Base-by-base conservation (phyloP, 2,797 vertebrate species). In the Champsocephalus gunnari region DNA sequence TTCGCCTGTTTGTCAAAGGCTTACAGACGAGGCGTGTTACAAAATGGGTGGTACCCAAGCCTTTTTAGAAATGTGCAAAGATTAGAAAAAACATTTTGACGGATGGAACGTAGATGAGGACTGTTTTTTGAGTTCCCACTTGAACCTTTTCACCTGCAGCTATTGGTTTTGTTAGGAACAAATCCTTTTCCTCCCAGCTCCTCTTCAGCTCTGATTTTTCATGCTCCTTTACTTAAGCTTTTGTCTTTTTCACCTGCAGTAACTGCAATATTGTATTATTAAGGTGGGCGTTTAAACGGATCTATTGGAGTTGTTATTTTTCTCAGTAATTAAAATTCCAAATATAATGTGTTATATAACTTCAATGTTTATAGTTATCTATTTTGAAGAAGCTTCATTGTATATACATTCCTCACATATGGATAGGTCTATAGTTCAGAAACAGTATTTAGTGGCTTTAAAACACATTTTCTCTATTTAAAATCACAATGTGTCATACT, bases 141-240 rank as follows among this genome's bases (percentile, higher is more conserved):
- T 61, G 66, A 12, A 34, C 47, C 49, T 55, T 44, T 63, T 82
- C 72, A 82, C 75, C 77, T 86, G 81, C 75, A 77, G 64, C 44
- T 44, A 71, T 63, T 2, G 0, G n/a, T 61, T 43, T 63, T 66
- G 70, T 71, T 66, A 16, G 60, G 0, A 3, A 71, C 12, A 76
- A 60, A 68, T 8, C 16, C 32, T 0, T 32, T 43, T 43, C 13
- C 14, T 50, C 5, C 21, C 9, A 55, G 55, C 12, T 67, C 38
- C 38, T 47, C 62, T 63, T 53, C 48, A 61, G 63, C 43, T 73
- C 54, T 41, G 12, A 34, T 65, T 72, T 55, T 48, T 76, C 14
- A 49, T 45, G 78, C 71, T 44, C 28, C 5, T 12, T 70, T 51
- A 61, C 24, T 28, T 5, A 38, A 9, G 34, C 34, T 38, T 28